These are phyloP conservation scores for Aeoliscus strigatus DNA, from an alignment of 2,797 vertebrate genomes.

Conservation along the genomic window DNA sequence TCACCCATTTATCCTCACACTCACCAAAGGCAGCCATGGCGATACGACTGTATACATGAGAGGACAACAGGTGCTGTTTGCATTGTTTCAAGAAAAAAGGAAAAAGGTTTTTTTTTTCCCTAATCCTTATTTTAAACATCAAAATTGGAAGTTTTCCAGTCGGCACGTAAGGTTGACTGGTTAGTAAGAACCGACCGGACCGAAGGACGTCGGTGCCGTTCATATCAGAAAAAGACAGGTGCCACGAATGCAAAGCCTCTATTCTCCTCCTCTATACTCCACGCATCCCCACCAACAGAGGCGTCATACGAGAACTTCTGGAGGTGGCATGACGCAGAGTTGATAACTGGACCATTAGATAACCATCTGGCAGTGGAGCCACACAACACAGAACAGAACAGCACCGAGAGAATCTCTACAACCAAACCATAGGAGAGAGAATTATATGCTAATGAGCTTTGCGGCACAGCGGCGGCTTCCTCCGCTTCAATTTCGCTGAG, in stretches of 20 bases:
- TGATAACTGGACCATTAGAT: constrained; percentile 51
- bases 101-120: too few relatives aligned
- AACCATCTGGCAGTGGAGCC: constrained; percentile 42
- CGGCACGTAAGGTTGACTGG: background rate
- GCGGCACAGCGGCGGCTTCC: constrained; percentile 21
- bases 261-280: constrained; percentile 42
- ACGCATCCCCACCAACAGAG: constrained; percentile 49
- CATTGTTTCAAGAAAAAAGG: too few relatives aligned
- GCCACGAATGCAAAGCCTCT: constrained; percentile 30
- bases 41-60: too few relatives aligned
- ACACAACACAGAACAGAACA: constrained; percentile 13
- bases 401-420: constrained; percentile 21
- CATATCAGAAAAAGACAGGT: constrained; percentile 27
- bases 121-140: too few relatives aligned
- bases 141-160: background rate
- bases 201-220: constrained; percentile 12
- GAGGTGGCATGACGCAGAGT: constrained; percentile 57
- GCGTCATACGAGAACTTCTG: constrained; percentile 57
- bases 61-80: too few relatives aligned
- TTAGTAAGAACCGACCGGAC: too few relatives aligned
- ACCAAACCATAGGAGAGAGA: constrained; percentile 3
- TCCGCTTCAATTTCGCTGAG: constrained; percentile 27
- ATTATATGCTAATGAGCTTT: constrained; percentile 23
- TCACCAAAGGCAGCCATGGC: too few relatives aligned
- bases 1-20: too few relatives aligned